Conservation (phyloP, 2,888 invertebrate species). For the Caenorhabditis drosophilae region DNA sequence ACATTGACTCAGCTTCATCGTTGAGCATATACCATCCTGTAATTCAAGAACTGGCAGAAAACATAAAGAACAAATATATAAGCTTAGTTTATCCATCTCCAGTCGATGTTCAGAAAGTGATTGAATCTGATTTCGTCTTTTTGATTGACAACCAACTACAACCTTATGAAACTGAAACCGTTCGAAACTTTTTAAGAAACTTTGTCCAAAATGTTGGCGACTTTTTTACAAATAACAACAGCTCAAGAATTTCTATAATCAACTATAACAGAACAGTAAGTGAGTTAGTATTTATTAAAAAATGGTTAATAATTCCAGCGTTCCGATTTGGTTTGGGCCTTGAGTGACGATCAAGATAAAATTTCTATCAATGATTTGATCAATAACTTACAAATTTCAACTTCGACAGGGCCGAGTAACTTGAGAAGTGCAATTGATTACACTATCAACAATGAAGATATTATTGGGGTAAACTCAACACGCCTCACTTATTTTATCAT, state of each 20-base stretch:
- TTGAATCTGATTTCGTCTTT: slow-evolving; percentile 26
- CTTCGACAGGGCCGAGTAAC: slow-evolving; percentile 6
- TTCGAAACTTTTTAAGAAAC: slow-evolving; percentile 8
- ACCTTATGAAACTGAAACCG: background rate
- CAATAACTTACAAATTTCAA: slow-evolving; percentile 7
- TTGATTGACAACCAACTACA: slow-evolving; percentile 20
- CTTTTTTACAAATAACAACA: slow-evolving; percentile 19
- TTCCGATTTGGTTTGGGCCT: slow-evolving; percentile 1
- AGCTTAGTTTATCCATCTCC: slow-evolving; percentile 28
- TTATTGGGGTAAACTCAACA: slow-evolving; percentile 18
- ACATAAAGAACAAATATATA: slow-evolving; percentile 24
- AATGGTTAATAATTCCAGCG: background rate
- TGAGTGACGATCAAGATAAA: slow-evolving; percentile 13
- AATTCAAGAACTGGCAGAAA: slow-evolving; percentile 10
- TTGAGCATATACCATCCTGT: slow-evolving; percentile 13
- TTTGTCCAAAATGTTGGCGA: slow-evolving; percentile 24
- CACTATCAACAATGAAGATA: slow-evolving; percentile 23
- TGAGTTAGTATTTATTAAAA: background rate
- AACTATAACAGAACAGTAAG: slow-evolving; percentile 15
- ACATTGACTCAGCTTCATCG: slow-evolving; percentile 9
- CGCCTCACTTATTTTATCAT: slow-evolving; percentile 25
- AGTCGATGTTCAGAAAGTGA: background rate
- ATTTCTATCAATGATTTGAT: slow-evolving; percentile 8
- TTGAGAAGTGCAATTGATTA: slow-evolving; percentile 32
- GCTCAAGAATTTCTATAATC: slow-evolving; percentile 23